Base-by-base conservation (phyloP, 2,797 vertebrate species). In the Diglossa cyanea region DNA sequence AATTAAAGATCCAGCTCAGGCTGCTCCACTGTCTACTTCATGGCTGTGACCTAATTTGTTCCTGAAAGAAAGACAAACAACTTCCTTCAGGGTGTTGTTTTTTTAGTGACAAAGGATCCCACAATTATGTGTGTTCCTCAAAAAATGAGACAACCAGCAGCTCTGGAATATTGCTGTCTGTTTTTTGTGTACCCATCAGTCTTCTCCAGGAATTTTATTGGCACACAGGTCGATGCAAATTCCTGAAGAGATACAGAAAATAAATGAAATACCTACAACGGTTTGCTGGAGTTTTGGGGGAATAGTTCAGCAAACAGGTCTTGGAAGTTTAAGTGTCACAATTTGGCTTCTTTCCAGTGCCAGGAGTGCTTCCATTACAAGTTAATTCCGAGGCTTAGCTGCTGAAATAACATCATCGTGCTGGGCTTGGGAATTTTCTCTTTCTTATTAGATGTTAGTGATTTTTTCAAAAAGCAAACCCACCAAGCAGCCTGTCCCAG, bases 1-100 rank as follows among this genome's bases (percentile, higher is more conserved):
- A 94, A 95, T 96, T 97, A 96, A 82, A 94, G 89, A 53, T 70
- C 95, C 94, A 89, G 4, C 66, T 97, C 71, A 67, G 44, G 63
- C 63, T 67, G 44, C 86, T 89, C 92, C 66, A 28, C n/a, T 85
- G 60, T 62, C 91, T 86, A 8, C 79, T 91, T 25, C 42, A 80
- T 91, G 12, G 10, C 73, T 79, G 76, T 97, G 83, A 93, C 88
- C 91, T 87, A 82, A 84, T 92, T 96, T 78, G 35, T 82, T 77
- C 73, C 66, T 94, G 51, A 91, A 95, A 93, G 70, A 88, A 20
- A 91, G 68, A 93, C 89, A 89, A 53, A 85, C n/a, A 28, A 7
- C 48, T 92, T 89, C 71, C 71, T 95, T 67, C 33, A 44, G 90
- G 76, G 31, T 88, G 62, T 4, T 57, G 76, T 30, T 31, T 53